phyloP scores from a whole-genome alignment of 2,113 vertebrate species.

The Indicator indicator region DNA sequence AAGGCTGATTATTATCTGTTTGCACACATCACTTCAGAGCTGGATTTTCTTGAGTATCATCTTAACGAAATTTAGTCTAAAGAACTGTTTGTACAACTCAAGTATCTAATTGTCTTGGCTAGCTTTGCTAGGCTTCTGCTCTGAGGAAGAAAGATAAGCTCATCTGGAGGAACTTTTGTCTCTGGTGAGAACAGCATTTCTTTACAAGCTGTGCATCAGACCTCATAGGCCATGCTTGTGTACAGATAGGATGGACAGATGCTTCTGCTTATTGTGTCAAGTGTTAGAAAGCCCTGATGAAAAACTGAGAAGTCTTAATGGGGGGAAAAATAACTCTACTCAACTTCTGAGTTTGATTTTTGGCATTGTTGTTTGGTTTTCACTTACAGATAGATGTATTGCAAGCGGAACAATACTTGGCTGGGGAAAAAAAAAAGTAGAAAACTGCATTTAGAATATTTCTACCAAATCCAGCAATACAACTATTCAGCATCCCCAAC shows the following conservation, averaged over 20 bases:
- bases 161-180: conserved; percentile 9
- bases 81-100: neutral
- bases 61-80: neutral
- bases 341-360: neutral
- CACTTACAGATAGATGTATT: neutral
- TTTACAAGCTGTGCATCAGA: neutral
- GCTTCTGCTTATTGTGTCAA: neutral
- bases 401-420: neutral
- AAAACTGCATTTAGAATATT: neutral
- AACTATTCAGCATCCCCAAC: neutral
- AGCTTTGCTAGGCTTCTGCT: neutral
- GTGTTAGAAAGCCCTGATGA: neutral
- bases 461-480: neutral
- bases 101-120: conserved; percentile 28
- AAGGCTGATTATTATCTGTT: neutral
- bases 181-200: conserved; percentile 2
- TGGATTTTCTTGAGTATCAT: neutral
- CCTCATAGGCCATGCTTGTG: neutral
- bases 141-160: conserved; percentile 3
- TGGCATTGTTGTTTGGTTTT: neutral
- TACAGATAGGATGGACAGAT: neutral
- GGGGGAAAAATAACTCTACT: neutral
- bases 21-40: neutral
- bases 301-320: neutral
- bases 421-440: neutral